These are phyloP conservation scores for Dasyurus viverrinus DNA, from an alignment of 2,113 vertebrate species.

Conservation along the genomic window DNA sequence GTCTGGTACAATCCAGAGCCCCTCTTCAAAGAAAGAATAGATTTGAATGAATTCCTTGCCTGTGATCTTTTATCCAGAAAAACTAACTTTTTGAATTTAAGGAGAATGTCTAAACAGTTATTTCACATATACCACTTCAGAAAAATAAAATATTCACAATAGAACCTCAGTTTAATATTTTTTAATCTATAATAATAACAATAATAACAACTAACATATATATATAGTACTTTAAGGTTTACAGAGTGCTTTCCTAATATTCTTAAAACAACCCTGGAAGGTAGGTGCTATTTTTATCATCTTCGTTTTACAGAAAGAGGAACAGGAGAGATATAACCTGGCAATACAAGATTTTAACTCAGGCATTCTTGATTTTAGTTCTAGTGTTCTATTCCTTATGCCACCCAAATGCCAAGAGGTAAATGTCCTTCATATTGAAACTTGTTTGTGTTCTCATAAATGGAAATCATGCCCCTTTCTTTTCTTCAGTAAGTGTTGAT, in stretches of 20 bases:
- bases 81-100: constrained; percentile 25
- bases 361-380: background rate
- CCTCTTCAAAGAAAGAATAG: background rate
- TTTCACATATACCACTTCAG: constrained; percentile 21
- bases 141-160: constrained; percentile 24
- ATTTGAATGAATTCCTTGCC: background rate
- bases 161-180: constrained; percentile 28
- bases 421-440: constrained; percentile 32
- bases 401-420: background rate
- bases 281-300: background rate
- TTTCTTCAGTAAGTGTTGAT: background rate
- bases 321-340: background rate
- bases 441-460: constrained; percentile 13
- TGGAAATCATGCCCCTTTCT: background rate
- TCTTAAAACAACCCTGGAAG: background rate
- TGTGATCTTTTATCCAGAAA: background rate
- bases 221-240: background rate
- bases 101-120: constrained; percentile 6
- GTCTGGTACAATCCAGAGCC: background rate
- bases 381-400: background rate
- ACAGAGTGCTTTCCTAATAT: background rate
- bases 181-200: background rate
- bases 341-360: background rate
- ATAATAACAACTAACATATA: background rate
- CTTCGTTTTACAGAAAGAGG: background rate